phyloP scores from a whole-genome alignment of 2,888 invertebrate species.

The Fragum fragum region DNA sequence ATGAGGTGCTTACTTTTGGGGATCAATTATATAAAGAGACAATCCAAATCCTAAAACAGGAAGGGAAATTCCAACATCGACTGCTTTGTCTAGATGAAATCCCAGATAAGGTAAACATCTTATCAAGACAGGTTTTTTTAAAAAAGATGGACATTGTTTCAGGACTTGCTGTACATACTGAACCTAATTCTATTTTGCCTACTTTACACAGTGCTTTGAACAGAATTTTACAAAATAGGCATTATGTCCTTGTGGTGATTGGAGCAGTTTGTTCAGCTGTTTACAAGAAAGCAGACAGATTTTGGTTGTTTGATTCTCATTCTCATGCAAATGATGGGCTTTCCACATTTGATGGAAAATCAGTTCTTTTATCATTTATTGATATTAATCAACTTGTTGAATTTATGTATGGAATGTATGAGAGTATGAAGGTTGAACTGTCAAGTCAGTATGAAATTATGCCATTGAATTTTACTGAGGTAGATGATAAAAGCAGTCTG shows the following conservation, averaged over 20 bases:
- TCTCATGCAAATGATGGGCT: slow-evolving; percentile 39
- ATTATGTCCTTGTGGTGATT: slow-evolving; percentile 27
- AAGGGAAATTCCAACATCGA: slow-evolving; percentile 2
- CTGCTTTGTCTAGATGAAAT: slow-evolving; percentile 48
- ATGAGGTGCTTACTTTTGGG: slow-evolving; percentile 37
- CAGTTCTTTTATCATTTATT: slow-evolving; percentile 34
- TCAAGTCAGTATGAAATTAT: slow-evolving; percentile 38
- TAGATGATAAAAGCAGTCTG: slow-evolving; percentile 6
- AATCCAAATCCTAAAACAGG: slow-evolving; percentile 6
- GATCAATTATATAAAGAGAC: slow-evolving; percentile 27
- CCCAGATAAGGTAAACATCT: slow-evolving; percentile 19
- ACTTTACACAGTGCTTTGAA: slow-evolving; percentile 29
- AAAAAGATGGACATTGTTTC: slow-evolving; percentile 21
- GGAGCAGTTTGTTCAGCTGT: slow-evolving; percentile 41
- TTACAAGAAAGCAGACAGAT: slow-evolving; percentile 1
- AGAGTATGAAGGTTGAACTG: slow-evolving; percentile 37
- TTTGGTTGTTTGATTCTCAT: slow-evolving; percentile 46
- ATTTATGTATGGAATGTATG: slow-evolving; percentile 41
- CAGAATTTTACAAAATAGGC: slow-evolving; percentile 2
- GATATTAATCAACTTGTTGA: slow-evolving; percentile 34
- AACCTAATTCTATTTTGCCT: slow-evolving; percentile 23
- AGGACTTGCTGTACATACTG: slow-evolving; percentile 14
- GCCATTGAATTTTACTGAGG: slow-evolving; percentile 15
- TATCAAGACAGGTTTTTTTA: neutral
- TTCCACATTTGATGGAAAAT: slow-evolving; percentile 34